Base-by-base conservation (phyloP, 2,113 vertebrate genomes). In the Trematomus loennbergii region DNA sequence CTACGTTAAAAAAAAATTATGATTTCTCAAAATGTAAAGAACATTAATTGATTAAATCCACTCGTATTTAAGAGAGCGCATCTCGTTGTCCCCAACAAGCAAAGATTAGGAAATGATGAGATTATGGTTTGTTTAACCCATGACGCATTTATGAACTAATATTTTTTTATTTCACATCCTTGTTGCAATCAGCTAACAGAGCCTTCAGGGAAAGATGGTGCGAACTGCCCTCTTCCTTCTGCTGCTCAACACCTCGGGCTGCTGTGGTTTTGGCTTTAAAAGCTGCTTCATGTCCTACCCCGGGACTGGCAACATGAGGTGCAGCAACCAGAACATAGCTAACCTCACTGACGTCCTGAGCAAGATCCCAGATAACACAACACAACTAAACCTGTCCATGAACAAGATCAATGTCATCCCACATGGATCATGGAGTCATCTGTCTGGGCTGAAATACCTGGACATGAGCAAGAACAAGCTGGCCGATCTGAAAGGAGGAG, bases 321-420 rank as follows among this genome's bases (percentile, higher is more conserved):
- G 87, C 63, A 52, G 3, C 36, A 72, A 70, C 40, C 1, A 0
- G 8, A 58, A 79, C 48, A 85, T 87, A 10, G 64, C 9, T 1
- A 72, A 87, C 52, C 59, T 90, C 50, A 33, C 78, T 12, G 61
- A 63, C 0, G 81, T 81, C 6, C 0, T 78, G 25, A 43, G 50
- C 40, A 43, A 61, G 57, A 12, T 79, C 46, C 70, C 84, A 52
- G 43, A 58, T 1, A 81, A 87, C 46, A 22, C 13, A 40, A 22
- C 61, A 16, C 11, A 2, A 2, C 75, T 88, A 29, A 87, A 70
- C 4, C 59, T 88, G 25, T 73, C 63, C 4, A 74, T 60, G 25
- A 85, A 88, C 62, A 63, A 52, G 22, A 87, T 89, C 62, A 12
- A 0, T 18, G 50, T 55, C 18, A 36, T 88, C 65, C 82, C 79